A percentile compares a stretch with the other conserved stretches of the same genome.
Evolutionary conservation across 2,888 invertebrate species (phyloP).

Genomic region (Drosophila neotestacea): DNA sequence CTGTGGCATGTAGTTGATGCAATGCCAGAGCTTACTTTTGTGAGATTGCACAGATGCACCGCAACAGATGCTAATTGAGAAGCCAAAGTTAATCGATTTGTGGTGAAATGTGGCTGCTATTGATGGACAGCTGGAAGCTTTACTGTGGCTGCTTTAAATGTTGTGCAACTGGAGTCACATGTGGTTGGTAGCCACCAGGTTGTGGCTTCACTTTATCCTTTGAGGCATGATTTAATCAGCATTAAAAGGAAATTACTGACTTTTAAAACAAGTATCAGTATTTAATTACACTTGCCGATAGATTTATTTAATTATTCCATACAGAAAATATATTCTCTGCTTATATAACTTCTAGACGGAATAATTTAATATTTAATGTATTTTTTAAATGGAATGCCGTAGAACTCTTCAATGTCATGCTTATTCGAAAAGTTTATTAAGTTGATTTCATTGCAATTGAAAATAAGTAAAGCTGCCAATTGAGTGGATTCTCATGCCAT

Average conservation of each 20-base stretch:
- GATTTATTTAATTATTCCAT: conserved; percentile 3
- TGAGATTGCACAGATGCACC: conserved; percentile 8
- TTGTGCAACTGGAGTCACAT: conserved; percentile 39
- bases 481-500: conserved; percentile 20
- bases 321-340: too few species aligned
- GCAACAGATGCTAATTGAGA: conserved; percentile 72
- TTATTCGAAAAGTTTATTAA: conserved; percentile 26
- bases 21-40: conserved; percentile 16
- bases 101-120: conserved; percentile 28
- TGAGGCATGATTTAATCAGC: neutral
- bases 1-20: conserved; percentile 59
- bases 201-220: conserved; percentile 39
- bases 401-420: conserved; percentile 6
- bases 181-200: conserved; percentile 30
- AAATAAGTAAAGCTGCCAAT: conserved; percentile 9
- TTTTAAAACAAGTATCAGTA: neutral
- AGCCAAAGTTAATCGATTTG: conserved; percentile 78
- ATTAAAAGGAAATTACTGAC: conserved; percentile 11
- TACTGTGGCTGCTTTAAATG: conserved; percentile 52
- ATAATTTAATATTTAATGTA: too few species aligned
- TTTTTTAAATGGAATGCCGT: too few species aligned
- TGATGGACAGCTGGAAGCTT: conserved; percentile 21
- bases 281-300: conserved; percentile 1
- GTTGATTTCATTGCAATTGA: conserved; percentile 32
- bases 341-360: too few species aligned